These are phyloP conservation scores for Orchesella cincta DNA, from an alignment of 1,140 invertebrate species.

Conservation along the genomic window DNA sequence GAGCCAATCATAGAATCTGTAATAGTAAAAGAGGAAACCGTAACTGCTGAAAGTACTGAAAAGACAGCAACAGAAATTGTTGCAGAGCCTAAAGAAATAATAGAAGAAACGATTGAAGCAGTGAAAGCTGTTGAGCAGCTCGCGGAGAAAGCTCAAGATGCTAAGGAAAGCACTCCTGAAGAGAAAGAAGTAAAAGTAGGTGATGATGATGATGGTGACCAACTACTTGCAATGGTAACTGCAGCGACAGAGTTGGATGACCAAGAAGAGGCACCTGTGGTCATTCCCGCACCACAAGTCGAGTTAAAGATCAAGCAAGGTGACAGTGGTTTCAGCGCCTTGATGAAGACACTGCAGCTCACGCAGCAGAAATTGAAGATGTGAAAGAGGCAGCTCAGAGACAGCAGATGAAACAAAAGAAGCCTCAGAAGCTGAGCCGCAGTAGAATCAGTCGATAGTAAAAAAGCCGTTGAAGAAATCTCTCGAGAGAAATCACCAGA, in stretches of 20 bases:
- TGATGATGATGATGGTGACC: no score
- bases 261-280: background rate
- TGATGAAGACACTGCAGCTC: background rate
- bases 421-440: background rate
- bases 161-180: background rate
- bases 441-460: background rate
- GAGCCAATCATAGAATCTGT: background rate
- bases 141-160: no score
- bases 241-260: background rate
- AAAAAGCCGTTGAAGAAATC: background rate
- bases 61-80: background rate
- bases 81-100: background rate
- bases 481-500: background rate
- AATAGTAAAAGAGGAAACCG: no score
- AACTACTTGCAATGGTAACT: background rate
- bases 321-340: slow-evolving; percentile 16
- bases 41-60: no score
- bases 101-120: background rate
- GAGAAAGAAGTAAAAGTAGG: background rate
- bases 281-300: background rate
- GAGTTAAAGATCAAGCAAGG: slow-evolving; percentile 24
- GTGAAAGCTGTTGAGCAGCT: no score
- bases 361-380: background rate
- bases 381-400: background rate
- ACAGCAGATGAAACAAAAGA: background rate